Percentiles rank a stretch among this genome's conserved stretches.
Conservation (phyloP, 1,140 invertebrate genomes). For the Ips typographus region DNA sequence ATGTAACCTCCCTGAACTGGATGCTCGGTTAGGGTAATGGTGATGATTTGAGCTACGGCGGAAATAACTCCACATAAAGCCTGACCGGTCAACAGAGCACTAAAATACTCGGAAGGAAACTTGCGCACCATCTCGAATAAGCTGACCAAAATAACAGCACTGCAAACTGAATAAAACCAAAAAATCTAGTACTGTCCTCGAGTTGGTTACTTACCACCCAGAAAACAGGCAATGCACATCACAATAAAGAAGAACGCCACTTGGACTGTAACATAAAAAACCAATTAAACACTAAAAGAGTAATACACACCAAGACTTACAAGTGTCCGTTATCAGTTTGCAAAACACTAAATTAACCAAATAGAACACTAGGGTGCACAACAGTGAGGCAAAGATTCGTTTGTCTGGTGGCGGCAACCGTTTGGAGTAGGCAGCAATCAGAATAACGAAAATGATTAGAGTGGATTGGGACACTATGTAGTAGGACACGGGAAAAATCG, state of each 20-base stretch:
- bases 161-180: conserved; percentile 29
- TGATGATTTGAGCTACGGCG: conserved; percentile 36
- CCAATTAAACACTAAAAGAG: too few species aligned
- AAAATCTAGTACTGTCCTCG: background rate
- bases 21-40: conserved; percentile 20
- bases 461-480: conserved; percentile 25
- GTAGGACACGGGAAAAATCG: conserved; percentile 32
- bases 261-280: conserved; percentile 33
- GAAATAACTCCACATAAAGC: conserved; percentile 39
- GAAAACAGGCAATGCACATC: conserved; percentile 30
- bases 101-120: conserved; percentile 37
- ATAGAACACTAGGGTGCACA: conserved; percentile 33
- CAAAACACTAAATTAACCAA: conserved; percentile 34
- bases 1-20: conserved; percentile 12
- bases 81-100: conserved; percentile 35
- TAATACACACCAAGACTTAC: conserved; percentile 24
- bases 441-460: conserved; percentile 30
- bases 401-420: conserved; percentile 33
- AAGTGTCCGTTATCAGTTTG: conserved; percentile 32
- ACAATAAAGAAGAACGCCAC: conserved; percentile 28
- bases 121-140: conserved; percentile 38
- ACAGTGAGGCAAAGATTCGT: conserved; percentile 27
- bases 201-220: conserved; percentile 31
- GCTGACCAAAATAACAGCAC: conserved; percentile 36
- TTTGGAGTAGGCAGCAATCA: conserved; percentile 28